These are phyloP conservation scores for Pogonocichla stellata DNA, from an alignment of 2,113 vertebrate species.

Conservation along the genomic window DNA sequence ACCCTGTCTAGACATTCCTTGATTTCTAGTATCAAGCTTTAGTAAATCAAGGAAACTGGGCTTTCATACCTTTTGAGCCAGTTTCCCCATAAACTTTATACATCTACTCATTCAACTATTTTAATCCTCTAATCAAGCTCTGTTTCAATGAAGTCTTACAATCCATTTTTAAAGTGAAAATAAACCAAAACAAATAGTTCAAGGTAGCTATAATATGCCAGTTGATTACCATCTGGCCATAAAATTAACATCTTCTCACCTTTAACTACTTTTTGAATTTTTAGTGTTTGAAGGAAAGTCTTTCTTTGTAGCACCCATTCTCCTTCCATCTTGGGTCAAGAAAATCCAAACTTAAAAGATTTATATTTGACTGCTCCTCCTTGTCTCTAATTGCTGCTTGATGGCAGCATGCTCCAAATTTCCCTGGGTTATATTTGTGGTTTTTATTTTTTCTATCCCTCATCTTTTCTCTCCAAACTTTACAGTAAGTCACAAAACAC, in stretches of 20 bases:
- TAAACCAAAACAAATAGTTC: not conserved
- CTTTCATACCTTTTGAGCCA: not conserved
- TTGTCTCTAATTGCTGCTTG: not conserved
- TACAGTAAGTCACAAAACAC: not conserved
- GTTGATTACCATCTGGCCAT: not conserved
- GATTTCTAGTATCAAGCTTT: not conserved
- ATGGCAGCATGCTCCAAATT: not conserved
- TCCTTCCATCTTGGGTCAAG: not conserved
- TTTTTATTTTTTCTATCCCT: not conserved
- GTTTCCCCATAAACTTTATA: not conserved
- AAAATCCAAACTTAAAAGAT: not conserved
- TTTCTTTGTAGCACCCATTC: not conserved
- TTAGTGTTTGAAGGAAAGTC: not conserved
- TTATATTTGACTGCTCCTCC: not conserved
- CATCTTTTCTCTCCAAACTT: not conserved
- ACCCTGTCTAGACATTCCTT: not conserved
- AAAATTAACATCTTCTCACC: not conserved
- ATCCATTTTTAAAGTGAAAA: not conserved
- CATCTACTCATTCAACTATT: not conserved
- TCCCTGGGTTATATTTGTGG: not conserved
- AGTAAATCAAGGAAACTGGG: not conserved
- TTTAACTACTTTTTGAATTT: not conserved
- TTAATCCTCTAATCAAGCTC: not conserved
- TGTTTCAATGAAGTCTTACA: not conserved
- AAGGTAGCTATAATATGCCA: not conserved